Evolutionary conservation across 2,888 invertebrate species (phyloP).

Genomic region (Thymelicus lineola): DNA sequence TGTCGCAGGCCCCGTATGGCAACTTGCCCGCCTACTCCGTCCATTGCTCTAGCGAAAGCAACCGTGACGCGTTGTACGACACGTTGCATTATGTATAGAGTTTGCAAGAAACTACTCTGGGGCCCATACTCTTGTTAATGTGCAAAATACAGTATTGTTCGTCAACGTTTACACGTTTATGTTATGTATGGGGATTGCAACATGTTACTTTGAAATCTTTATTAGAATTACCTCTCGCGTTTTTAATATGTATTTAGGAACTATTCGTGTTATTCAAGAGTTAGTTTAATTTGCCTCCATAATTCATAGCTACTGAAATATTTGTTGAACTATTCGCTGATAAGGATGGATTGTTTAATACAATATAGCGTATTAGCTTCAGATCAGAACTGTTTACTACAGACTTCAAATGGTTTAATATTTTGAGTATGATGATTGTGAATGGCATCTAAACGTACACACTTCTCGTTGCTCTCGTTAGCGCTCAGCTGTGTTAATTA

Average conservation of each 20-base stretch:
- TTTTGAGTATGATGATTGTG: background rate
- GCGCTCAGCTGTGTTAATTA: slow-evolving; percentile 35
- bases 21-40: slow-evolving; percentile 60
- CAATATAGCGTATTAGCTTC: no score
- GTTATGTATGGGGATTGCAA: background rate
- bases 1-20: slow-evolving; percentile 43
- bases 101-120: slow-evolving; percentile 43
- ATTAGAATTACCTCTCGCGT: background rate
- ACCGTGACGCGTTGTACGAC: slow-evolving; percentile 46
- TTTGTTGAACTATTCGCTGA: no score
- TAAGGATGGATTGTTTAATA: no score
- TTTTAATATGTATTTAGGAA: no score
- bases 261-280: no score
- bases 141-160: slow-evolving; percentile 16
- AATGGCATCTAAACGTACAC: slow-evolving; percentile 1
- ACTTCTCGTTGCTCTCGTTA: slow-evolving; percentile 16
- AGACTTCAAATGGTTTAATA: no score
- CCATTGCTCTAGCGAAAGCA: slow-evolving; percentile 58
- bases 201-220: slow-evolving; percentile 25
- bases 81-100: slow-evolving; percentile 34
- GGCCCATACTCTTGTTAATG: slow-evolving; percentile 33
- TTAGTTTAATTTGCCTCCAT: no score
- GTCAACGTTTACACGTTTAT: background rate
- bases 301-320: no score
- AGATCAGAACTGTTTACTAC: no score